These are phyloP conservation scores for Strigops habroptila DNA, from an alignment of 2,113 vertebrate species.

Conservation along the genomic window DNA sequence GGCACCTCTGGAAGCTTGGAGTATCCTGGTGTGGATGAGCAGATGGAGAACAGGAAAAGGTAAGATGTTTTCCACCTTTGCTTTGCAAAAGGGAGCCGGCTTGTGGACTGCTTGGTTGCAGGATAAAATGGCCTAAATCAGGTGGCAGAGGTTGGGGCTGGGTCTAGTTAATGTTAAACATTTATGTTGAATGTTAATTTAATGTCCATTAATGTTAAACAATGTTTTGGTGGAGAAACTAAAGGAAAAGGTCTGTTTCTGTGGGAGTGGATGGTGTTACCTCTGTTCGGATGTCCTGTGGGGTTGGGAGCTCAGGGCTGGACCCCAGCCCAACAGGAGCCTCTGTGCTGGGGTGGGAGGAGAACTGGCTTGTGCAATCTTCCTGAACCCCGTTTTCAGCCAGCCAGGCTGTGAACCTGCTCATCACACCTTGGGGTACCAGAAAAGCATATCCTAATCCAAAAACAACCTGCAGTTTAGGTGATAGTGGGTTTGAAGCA, in stretches of 20 bases:
- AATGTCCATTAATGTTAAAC: background rate
- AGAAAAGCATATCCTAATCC: too few species aligned
- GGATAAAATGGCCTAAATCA: background rate
- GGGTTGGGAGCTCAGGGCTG: too few species aligned
- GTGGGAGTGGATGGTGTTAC: background rate
- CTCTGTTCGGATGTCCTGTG: background rate
- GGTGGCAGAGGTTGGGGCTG: background rate
- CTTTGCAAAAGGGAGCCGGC: background rate
- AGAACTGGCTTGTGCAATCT: rapidly evolving
- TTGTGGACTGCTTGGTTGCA: too few species aligned
- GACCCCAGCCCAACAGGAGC: background rate
- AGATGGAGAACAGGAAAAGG: background rate
- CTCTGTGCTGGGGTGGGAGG: rapidly evolving
- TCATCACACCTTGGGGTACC: background rate
- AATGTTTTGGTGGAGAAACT: background rate
- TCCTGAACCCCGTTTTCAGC: background rate
- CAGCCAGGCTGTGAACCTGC: background rate
- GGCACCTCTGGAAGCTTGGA: background rate
- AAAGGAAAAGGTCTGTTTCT: background rate
- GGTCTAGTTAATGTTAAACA: background rate
- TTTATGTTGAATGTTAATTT: background rate
- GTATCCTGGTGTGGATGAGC: background rate
- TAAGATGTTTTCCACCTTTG: background rate
- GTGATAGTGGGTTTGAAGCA: rapidly evolving
- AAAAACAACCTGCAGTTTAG: background rate